Evolutionary conservation across 2,113 vertebrate genomes (phyloP).

Genomic region (Clarias gariepinus): DNA sequence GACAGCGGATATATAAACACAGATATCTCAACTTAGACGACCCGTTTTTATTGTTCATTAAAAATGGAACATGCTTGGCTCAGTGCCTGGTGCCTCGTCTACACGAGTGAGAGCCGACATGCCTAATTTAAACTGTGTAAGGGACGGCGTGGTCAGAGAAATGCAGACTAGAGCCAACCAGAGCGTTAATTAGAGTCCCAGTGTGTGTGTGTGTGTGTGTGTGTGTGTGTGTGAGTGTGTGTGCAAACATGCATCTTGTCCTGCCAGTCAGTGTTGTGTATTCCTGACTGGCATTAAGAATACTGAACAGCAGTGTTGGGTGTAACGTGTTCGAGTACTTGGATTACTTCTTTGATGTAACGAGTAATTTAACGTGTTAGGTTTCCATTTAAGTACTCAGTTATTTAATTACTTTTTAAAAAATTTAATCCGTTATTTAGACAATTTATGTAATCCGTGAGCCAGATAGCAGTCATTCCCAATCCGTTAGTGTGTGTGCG

Average conservation of each 20-base stretch:
- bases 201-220: neutral
- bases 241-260: slow-evolving; percentile 14
- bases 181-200: slow-evolving; percentile 26
- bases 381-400: no score
- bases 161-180: slow-evolving; percentile 13
- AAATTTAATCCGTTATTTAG: no score
- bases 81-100: neutral
- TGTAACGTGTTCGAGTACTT: no score
- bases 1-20: slow-evolving; percentile 18
- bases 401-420: no score
- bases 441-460: no score
- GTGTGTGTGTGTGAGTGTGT: no score
- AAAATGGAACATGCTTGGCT: slow-evolving; percentile 32
- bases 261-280: neutral
- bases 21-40: slow-evolving; percentile 15
- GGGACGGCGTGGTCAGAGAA: slow-evolving; percentile 26
- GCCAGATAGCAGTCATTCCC: no score
- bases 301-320: no score
- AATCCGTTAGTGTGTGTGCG: no score
- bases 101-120: slow-evolving; percentile 9
- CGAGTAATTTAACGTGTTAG: no score
- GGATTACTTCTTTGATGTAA: no score
- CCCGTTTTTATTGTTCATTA: slow-evolving; percentile 12
- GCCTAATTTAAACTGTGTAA: slow-evolving; percentile 27
- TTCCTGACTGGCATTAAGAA: slow-evolving; percentile 17